Evolutionary conservation across 2,113 vertebrate genomes (phyloP), one percentile per base, ranked within the genome.

Genomic region (Clarias gariepinus): DNA sequence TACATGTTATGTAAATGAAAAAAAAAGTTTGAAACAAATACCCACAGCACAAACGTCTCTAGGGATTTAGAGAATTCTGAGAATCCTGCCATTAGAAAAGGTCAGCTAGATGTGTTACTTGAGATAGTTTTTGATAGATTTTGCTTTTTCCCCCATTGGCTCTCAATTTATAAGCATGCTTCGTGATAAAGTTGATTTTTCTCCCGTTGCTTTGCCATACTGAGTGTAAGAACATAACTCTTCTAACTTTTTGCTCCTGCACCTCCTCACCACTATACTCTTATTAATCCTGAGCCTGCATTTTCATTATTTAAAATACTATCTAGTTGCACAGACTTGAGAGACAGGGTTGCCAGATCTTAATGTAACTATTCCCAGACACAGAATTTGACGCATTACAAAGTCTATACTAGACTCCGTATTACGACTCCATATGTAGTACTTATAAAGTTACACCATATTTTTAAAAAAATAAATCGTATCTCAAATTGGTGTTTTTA

Each of bases 191-290:
- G 85, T 84, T 89, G 85, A 86, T 86, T 96, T 95, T 96, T 96
- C 95, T 94, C 95, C 95, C 90, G 92, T 93, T n/a, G 61, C 61
- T 92, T 94, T 93, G 94, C 95, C 53, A 47, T 47, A 47, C 94
- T 94, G 96, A 94, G 97, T 93, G 97, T 97, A 96, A 97, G 96
- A 96, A 96, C 95, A 61, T 10, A 21, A 58, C 47, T 21, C 47
- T 47, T 47, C 2, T 85, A 64, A 63, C 85, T 47, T 55, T 16
- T 74, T 71, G 30, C 28, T 71, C n/a, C 28, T 69, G 41, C 36
- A 60, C 30, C 28, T 33, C 33, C 23, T 86, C 57, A 63, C 19
- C 3, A 36, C 28, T 71, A 28, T 0, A 55, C 52, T 55, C n/a
- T 55, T 19, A 66, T 53, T 81, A 81, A 79, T 57, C 10, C 78